Evolutionary conservation across 2,888 invertebrate species (phyloP).

Genomic region (Rhagonycha fulva): DNA sequence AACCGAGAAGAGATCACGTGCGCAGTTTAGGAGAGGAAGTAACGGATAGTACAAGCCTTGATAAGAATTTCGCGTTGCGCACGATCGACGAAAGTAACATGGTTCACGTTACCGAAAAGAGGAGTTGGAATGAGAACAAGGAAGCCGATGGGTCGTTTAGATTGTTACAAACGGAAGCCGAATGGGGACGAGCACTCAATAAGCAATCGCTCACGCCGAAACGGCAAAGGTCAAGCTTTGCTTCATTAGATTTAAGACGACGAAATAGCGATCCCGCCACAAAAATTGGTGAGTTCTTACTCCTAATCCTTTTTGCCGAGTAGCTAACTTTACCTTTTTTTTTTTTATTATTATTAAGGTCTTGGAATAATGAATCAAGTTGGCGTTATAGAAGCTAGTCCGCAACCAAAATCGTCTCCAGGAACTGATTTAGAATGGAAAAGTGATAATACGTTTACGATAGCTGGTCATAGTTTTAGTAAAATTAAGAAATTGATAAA

Average conservation of each 20-base stretch:
- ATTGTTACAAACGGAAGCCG: slow-evolving; percentile 31
- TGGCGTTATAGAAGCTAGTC: slow-evolving; percentile 54
- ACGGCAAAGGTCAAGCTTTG: slow-evolving; percentile 52
- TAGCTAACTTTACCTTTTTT: slow-evolving; percentile 52
- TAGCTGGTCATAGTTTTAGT: slow-evolving; percentile 77
- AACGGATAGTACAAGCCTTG: slow-evolving; percentile 48
- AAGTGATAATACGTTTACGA: slow-evolving; percentile 64
- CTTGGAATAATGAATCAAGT: slow-evolving; percentile 27
- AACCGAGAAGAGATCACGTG: slow-evolving; percentile 41
- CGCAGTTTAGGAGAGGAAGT: slow-evolving; percentile 59
- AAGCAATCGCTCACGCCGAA: slow-evolving; percentile 48
- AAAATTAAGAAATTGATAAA: slow-evolving; percentile 79
- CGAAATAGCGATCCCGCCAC: slow-evolving; percentile 77
- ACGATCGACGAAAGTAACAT: slow-evolving; percentile 52
- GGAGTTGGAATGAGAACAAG: slow-evolving; percentile 11
- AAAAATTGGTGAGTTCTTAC: slow-evolving; percentile 44
- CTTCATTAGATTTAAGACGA: slow-evolving; percentile 61
- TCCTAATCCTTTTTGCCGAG: slow-evolving; percentile 12
- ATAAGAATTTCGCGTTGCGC: slow-evolving; percentile 46
- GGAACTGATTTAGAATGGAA: slow-evolving; percentile 66
- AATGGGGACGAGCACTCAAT: slow-evolving; percentile 28
- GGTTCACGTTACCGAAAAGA: slow-evolving; percentile 1
- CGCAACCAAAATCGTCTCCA: slow-evolving; percentile 57
- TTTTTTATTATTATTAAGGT: slow-evolving; percentile 47
- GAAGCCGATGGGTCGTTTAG: slow-evolving; percentile 16